Base-by-base conservation (phyloP, 2,797 vertebrate genomes). In the Falco cherrug region DNA sequence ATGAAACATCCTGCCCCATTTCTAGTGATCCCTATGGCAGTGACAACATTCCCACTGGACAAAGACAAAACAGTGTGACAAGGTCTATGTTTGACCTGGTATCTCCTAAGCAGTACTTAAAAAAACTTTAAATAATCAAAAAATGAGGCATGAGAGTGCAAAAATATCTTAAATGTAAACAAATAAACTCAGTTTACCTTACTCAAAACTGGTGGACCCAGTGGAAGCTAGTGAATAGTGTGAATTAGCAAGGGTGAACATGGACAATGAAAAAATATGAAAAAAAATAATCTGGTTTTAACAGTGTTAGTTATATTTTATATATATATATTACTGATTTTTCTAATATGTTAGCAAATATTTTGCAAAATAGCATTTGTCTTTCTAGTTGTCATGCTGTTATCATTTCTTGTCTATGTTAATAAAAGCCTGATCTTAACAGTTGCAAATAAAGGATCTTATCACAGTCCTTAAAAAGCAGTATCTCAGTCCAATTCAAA, bases 1-100 rank as follows among this genome's bases (percentile, higher is more conserved):
- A 50, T 88, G 91, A 93, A 97, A 95, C 69, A 96, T 95, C 67
- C 83, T 95, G 95, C 80, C 71, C 81, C 73, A 87, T 80, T 97
- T 97, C 67, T 28, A 50, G 69, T 75, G 80, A 94, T 91, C 84
- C 70, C 54, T 60, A 10, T 33, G 53, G 56, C 87, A 86, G 78
- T 79, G 71, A 79, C 68, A 94, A 68, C 4, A 21, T 73, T 94
- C 50, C 31, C 48, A 28, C 69, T n/a, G 68, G 37, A 65, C 68
- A 69, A 93, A 83, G 82, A 75, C 64, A 90, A 97, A 92, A 17
- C 64, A 79, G 43, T 9, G 24, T 65, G 82, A 65, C 25, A 74
- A 68, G n/a, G 75, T 69, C 91, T 54, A 45, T 35, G 22, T 70
- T 91, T 86, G 50, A 26, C 50, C 74, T 95, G 77, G 35, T 75